phyloP scores from a whole-genome alignment of 2,113 vertebrate species.

The Cariama cristata region DNA sequence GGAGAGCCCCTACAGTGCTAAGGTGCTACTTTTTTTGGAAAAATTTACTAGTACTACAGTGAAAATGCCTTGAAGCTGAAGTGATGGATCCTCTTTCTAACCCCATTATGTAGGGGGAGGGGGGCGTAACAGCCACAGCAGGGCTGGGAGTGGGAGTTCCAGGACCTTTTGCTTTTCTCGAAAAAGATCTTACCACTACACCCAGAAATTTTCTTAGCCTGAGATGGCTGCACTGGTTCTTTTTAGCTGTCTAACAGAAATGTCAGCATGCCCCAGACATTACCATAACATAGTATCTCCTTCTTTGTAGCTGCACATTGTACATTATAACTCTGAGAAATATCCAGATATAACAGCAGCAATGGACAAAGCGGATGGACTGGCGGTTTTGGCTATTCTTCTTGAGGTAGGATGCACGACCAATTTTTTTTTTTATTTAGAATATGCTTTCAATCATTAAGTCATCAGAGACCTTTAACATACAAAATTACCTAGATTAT shows the following conservation, averaged over 20 bases:
- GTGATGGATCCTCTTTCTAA: neutral
- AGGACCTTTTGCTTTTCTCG: neutral
- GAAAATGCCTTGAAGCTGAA: neutral
- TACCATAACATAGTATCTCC: neutral
- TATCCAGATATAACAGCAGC: constrained; percentile 84
- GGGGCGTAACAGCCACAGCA: neutral
- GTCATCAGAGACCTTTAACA: neutral
- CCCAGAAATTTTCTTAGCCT: neutral
- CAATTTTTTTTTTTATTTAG: neutral
- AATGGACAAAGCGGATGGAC: constrained; percentile 86
- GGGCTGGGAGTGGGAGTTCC: neutral
- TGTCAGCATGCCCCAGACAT: neutral
- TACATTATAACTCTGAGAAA: constrained; percentile 93
- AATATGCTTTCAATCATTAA: neutral
- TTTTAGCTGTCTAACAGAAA: neutral
- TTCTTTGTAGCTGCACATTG: constrained; percentile 87
- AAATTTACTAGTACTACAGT: neutral
- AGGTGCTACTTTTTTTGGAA: neutral
- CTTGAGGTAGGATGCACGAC: constrained; percentile 85
- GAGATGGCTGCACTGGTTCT: neutral
- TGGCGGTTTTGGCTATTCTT: constrained; percentile 91
- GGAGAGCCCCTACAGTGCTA: neutral
- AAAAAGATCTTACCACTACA: neutral
- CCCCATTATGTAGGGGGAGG: neutral
- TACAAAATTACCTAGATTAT: neutral